A percentile compares a stretch with the other conserved stretches of the same genome.
Conservation (phyloP, 2,113 vertebrate genomes). For the Scophthalmus maximus region DNA sequence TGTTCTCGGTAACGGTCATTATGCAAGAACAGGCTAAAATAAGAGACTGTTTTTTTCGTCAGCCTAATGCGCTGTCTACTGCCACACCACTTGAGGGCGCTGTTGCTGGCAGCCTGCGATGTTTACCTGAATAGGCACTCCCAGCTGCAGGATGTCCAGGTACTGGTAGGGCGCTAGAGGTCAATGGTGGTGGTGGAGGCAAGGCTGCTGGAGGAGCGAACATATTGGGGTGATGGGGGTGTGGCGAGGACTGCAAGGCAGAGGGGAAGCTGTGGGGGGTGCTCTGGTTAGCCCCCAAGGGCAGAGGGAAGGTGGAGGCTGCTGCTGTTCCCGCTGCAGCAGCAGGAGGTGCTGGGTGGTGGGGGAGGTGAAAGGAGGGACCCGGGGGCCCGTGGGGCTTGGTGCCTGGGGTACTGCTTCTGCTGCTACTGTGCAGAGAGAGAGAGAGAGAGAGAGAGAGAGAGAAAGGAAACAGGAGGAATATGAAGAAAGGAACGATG, state of each 20-base stretch:
- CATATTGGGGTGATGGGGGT: conserved; percentile 98
- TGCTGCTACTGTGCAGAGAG: conserved; percentile 91
- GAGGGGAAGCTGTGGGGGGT: conserved; percentile 91
- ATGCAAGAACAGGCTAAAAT: conserved; percentile 9
- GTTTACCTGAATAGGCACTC: conserved; percentile 94
- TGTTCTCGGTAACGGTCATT: conserved; percentile 4
- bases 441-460: conserved; percentile 24
- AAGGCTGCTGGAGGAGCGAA: conserved; percentile 96
- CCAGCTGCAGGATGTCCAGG: conserved; percentile 95
- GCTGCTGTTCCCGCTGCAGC: conserved; percentile 47
- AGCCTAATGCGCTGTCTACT: conserved; percentile 4
- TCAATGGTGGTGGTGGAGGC: conserved; percentile 97
- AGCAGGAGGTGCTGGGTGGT: conserved; percentile 83
- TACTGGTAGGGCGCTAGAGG: conserved; percentile 93
- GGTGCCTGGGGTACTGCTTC: conserved; percentile 94
- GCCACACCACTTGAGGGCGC: conserved; percentile 31
- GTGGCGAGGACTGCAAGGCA: conserved; percentile 90
- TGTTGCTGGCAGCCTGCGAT: conserved; percentile 7
- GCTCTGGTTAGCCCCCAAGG: conserved; percentile 87
- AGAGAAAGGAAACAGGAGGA: conserved; percentile 34
- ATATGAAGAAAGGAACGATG: conserved; percentile 30
- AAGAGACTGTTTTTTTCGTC: too few relatives aligned
- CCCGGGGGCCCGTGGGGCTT: conserved; percentile 85
- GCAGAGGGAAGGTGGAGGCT: conserved; percentile 88
- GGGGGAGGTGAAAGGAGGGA: conserved; percentile 84